A percentile compares a stretch with the other conserved stretches of the same genome.
Evolutionary conservation across 2,888 invertebrate species (phyloP).

Genomic region (Alviniconcha strummeri): DNA sequence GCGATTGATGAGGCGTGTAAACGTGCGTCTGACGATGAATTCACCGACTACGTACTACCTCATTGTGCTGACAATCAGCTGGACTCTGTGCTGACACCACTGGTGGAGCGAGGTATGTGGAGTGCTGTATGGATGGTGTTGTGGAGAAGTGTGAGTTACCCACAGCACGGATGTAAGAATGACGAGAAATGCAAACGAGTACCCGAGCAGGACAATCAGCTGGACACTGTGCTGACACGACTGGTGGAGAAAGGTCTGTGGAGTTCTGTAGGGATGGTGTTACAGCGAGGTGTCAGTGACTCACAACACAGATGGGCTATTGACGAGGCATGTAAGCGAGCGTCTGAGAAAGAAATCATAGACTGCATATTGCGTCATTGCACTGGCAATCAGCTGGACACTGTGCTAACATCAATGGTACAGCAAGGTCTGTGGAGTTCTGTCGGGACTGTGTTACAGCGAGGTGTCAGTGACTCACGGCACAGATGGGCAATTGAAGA

Average conservation of each 20-base stretch:
- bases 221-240: too few species aligned
- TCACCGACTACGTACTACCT: not conserved
- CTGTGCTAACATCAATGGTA: not conserved
- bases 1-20: not conserved
- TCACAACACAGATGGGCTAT: conserved; percentile 6
- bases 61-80: not conserved
- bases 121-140: too few species aligned
- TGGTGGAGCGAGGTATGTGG: not conserved
- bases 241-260: too few species aligned
- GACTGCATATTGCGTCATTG: not conserved
- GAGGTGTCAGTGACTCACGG: not conserved
- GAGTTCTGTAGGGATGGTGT: not conserved
- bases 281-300: not conserved
- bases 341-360: not conserved
- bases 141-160: too few species aligned
- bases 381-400: not conserved
- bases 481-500: conserved; percentile 2
- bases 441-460: not conserved
- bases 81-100: too few species aligned
- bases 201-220: too few species aligned
- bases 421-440: not conserved
- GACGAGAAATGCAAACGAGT: too few species aligned
- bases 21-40: not conserved
- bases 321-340: not conserved
- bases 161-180: too few species aligned